These are phyloP conservation scores for Rhea americana DNA, from an alignment of 2,113 vertebrate genomes.

Conservation along the genomic window DNA sequence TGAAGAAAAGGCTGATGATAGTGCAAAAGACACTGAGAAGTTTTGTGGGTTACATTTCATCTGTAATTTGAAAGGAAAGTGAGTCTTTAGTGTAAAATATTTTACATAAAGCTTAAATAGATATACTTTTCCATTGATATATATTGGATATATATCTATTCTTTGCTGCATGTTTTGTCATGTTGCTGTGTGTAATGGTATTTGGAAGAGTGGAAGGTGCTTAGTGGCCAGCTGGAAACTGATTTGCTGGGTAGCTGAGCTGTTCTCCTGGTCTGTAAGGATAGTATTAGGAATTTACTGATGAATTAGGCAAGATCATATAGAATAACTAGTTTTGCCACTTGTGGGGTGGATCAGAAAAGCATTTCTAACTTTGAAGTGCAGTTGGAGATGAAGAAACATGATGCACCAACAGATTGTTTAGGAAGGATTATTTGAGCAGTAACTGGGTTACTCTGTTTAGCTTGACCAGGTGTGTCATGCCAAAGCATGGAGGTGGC, in stretches of 20 bases:
- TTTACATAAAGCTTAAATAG: neutral
- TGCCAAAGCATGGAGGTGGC: neutral
- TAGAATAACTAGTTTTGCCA: neutral
- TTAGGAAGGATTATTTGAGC: neutral
- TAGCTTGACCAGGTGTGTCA: neutral
- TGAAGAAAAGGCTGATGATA: neutral
- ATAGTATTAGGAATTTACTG: neutral
- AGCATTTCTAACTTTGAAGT: neutral
- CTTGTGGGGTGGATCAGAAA: neutral
- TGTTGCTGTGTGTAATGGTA: rapidly evolving
- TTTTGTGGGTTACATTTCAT: rapidly evolving
- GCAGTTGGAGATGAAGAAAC: neutral
- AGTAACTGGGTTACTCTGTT: neutral
- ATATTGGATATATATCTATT: too few species aligned
- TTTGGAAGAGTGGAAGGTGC: neutral
- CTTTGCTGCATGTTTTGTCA: neutral
- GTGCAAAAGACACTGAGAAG: neutral
- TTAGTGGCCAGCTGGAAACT: neutral
- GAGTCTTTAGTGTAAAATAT: neutral
- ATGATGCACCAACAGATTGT: neutral
- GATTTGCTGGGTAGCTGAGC: neutral
- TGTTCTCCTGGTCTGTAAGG: neutral
- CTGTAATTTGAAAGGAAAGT: neutral
- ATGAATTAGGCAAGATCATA: rapidly evolving
- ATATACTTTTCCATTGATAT: too few species aligned